Conservation (phyloP, 2,888 invertebrate species). For the Pinctada fucata region DNA sequence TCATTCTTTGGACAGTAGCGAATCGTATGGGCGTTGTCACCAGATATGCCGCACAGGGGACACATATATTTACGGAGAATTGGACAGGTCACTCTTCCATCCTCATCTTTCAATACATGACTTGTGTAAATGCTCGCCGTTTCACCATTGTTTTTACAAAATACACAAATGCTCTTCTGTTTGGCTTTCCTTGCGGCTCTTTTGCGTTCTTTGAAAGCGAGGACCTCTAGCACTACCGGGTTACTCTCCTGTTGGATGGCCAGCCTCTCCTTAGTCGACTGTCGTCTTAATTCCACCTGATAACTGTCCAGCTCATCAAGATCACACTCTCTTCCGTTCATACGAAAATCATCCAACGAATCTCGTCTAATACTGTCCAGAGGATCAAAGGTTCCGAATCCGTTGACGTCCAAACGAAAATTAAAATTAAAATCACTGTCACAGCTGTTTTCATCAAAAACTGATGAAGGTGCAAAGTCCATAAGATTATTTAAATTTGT, state of each 20-base stretch:
- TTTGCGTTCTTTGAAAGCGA: constrained; percentile 49
- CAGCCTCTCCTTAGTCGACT: constrained; percentile 28
- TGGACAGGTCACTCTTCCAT: constrained; percentile 83
- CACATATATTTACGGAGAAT: constrained; percentile 85
- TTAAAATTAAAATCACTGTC: constrained; percentile 11
- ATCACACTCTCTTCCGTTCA: constrained; percentile 53
- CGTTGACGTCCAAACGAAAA: constrained; percentile 2
- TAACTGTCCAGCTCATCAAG: constrained; percentile 57
- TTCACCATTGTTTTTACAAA: constrained; percentile 89
- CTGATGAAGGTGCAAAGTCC: constrained; percentile 11
- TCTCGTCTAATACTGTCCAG: constrained; percentile 33
- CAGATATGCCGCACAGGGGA: constrained; percentile 83
- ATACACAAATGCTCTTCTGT: constrained; percentile 80
- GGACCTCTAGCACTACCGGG: constrained; percentile 45
- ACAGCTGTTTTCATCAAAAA: constrained; percentile 24
- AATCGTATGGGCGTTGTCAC: constrained; percentile 86
- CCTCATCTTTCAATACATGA: constrained; percentile 83
- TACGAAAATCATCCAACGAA: constrained; percentile 46
- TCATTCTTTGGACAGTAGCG: constrained; percentile 82
- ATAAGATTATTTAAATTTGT: constrained; percentile 25
- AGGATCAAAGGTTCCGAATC: constrained; percentile 15
- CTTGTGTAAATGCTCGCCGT: constrained; percentile 81
- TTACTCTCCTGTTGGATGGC: constrained; percentile 35
- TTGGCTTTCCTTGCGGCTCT: constrained; percentile 41
- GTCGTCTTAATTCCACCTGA: constrained; percentile 50